phyloP scores from a whole-genome alignment of 2,113 vertebrate genomes.

The Lepidothrix coronata region DNA sequence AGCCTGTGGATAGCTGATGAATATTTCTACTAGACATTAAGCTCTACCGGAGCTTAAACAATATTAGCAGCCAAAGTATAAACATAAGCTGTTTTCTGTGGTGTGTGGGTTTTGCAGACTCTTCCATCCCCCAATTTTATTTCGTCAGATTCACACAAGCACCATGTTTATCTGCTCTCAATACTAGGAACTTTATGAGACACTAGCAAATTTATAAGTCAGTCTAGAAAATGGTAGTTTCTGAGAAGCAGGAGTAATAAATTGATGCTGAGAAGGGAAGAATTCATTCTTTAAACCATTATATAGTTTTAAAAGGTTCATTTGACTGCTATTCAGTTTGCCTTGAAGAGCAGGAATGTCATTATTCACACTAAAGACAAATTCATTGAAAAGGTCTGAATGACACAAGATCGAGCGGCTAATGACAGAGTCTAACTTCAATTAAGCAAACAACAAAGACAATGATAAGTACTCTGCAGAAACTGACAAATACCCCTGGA shows the following conservation, averaged over 20 bases:
- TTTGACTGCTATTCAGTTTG: background rate
- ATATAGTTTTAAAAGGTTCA: background rate
- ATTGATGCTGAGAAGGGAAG: background rate
- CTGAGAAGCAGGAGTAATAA: background rate
- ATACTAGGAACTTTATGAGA: background rate
- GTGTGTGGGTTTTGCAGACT: background rate
- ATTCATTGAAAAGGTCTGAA: slow-evolving; percentile 11
- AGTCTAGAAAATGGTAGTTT: background rate
- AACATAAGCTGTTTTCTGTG: background rate
- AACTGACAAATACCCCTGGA: background rate
- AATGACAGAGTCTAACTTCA: slow-evolving; percentile 5
- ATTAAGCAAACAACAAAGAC: slow-evolving; percentile 15
- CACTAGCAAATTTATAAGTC: background rate
- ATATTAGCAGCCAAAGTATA: background rate
- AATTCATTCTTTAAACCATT: background rate
- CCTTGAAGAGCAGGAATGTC: background rate
- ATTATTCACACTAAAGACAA: background rate
- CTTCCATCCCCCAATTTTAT: background rate
- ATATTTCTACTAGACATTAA: background rate
- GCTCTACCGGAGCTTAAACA: background rate
- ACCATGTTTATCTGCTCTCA: background rate
- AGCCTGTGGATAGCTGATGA: background rate
- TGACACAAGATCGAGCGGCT: background rate
- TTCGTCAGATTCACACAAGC: background rate
- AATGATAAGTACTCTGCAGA: background rate